Percentiles rank a stretch among this genome's conserved stretches.
Evolutionary conservation across 2,888 invertebrate genomes (phyloP).

Genomic region (Xylota segnis): DNA sequence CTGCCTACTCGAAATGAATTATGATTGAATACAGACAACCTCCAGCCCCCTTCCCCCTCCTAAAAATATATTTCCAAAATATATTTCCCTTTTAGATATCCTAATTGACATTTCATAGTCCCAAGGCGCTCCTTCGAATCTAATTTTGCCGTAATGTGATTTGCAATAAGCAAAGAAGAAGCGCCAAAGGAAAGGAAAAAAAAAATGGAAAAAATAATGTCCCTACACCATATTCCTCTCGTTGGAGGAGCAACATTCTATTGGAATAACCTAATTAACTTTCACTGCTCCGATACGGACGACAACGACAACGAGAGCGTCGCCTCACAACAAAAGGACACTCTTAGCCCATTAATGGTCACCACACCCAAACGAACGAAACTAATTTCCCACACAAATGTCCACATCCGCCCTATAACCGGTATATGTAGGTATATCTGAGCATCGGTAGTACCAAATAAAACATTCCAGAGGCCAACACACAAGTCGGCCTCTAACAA

Average conservation of each 20-base stretch:
- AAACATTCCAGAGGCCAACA: conserved; percentile 48
- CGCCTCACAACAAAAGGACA: conserved; percentile 53
- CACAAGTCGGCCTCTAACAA: conserved; percentile 25
- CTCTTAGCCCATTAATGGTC: conserved; percentile 70
- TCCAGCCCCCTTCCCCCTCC: not conserved
- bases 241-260: conserved; percentile 50
- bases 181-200: conserved; percentile 13
- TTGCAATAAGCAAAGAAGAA: conserved; percentile 61
- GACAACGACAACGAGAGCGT: conserved; percentile 1
- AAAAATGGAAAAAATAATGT: conserved; percentile 28
- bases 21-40: conserved; percentile 50
- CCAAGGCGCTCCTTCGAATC: conserved; percentile 61
- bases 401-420: conserved; percentile 3
- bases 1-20: conserved; percentile 39
- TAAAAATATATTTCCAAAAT: conserved; percentile 22
- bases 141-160: conserved; percentile 70
- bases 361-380: conserved; percentile 44
- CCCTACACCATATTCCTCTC: conserved; percentile 29
- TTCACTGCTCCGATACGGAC: conserved; percentile 50
- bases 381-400: conserved; percentile 53
- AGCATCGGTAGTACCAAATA: conserved; percentile 40
- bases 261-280: conserved; percentile 76
- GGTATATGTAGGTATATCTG: conserved; percentile 4
- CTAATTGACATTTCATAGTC: conserved; percentile 76
- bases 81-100: conserved; percentile 60